A percentile compares a stretch with the other conserved stretches of the same genome.
Conservation (phyloP, 2,113 vertebrate species). For the Cochlearius cochlearius region DNA sequence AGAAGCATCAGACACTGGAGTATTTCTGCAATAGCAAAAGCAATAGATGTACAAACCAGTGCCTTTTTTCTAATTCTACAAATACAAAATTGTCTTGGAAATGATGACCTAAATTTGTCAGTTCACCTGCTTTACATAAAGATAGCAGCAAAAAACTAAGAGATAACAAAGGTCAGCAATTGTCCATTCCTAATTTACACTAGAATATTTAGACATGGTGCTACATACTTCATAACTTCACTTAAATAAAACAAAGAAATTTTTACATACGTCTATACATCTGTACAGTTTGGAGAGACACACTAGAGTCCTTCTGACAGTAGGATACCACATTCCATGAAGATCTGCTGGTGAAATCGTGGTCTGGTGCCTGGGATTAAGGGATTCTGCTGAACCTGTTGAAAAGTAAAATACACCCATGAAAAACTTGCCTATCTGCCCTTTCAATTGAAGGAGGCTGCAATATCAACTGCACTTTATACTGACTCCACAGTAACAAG, state of each 20-base stretch:
- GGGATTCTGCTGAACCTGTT: slow-evolving; percentile 78
- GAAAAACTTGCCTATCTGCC: neutral
- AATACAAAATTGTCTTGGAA: neutral
- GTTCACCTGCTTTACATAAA: neutral
- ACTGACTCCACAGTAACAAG: neutral
- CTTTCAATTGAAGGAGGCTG: neutral
- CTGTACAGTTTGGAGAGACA: slow-evolving; percentile 98
- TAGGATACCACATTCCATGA: slow-evolving; percentile 99
- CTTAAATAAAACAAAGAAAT: neutral
- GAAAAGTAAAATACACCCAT: neutral
- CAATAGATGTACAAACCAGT: neutral
- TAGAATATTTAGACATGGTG: neutral
- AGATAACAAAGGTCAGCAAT: neutral
- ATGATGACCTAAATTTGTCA: neutral
- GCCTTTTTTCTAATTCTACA: neutral
- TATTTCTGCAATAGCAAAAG: neutral
- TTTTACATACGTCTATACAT: slow-evolving; percentile 92
- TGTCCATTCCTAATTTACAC: neutral
- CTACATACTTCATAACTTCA: neutral
- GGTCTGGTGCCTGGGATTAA: slow-evolving; percentile 75
- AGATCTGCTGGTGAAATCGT: slow-evolving; percentile 95
- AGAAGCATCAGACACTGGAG: neutral
- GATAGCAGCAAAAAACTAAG: neutral
- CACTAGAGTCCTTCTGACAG: slow-evolving; percentile 93
- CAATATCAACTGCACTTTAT: neutral